Evolutionary conservation across 1,140 invertebrate species (phyloP).

Genomic region (Eueides isabella): DNA sequence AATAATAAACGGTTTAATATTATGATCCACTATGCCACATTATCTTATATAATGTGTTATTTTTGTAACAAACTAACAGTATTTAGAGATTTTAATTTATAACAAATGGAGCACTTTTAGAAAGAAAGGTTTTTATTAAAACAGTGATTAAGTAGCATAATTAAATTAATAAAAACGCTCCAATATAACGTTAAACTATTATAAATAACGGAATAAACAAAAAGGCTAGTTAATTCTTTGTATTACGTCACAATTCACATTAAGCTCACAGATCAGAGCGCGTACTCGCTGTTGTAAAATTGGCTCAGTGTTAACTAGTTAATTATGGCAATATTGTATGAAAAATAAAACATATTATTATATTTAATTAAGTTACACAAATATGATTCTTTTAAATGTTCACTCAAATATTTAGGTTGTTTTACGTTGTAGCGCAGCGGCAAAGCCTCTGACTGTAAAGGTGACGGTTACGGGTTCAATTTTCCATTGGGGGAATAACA

Average conservation of each 20-base stretch:
- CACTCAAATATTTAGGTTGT: too few species aligned
- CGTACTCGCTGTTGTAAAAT: not conserved
- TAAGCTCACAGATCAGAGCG: conserved; percentile 1
- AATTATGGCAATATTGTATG: not conserved
- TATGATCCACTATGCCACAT: too few species aligned
- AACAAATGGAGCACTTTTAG: too few species aligned
- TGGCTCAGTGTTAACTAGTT: not conserved
- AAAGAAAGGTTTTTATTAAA: too few species aligned
- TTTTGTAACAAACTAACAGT: too few species aligned
- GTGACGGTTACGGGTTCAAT: too few species aligned
- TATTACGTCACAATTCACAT: not conserved
- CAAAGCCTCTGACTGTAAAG: too few species aligned
- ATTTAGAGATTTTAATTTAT: too few species aligned
- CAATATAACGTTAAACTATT: not conserved
- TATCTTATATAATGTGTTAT: too few species aligned
- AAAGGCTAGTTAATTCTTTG: not conserved
- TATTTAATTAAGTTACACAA: not conserved
- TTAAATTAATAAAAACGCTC: not conserved
- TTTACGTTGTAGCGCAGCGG: too few species aligned
- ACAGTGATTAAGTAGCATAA: not conserved
- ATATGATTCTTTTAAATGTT: not conserved
- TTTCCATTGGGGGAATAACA: too few species aligned
- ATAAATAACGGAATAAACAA: not conserved
- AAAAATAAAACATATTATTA: not conserved
- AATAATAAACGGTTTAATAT: too few species aligned